These are phyloP conservation scores for Mugil cephalus DNA, from an alignment of 2,113 vertebrate species.

Conservation along the genomic window DNA sequence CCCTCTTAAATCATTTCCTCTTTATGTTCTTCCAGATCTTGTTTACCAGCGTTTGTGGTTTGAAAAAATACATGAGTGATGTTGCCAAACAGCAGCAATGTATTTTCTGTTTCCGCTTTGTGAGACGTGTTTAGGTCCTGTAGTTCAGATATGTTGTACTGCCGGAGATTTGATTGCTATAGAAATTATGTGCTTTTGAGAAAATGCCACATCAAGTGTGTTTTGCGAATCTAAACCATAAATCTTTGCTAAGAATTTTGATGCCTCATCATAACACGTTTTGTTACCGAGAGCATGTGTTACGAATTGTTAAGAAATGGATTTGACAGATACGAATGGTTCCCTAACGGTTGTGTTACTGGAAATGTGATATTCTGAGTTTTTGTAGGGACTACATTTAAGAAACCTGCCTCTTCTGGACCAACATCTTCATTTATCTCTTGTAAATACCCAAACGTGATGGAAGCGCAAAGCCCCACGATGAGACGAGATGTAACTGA, in stretches of 20 bases:
- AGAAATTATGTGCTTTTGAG: neutral
- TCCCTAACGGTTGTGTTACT: no score
- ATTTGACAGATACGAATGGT: no score
- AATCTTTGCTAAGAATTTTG: neutral
- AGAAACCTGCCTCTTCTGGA: no score
- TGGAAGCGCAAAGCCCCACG: no score
- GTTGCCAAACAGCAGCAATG: constrained; percentile 39
- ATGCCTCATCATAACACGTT: neutral
- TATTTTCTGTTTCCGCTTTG: constrained; percentile 37
- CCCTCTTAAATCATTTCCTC: constrained; percentile 58
- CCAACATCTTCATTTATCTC: no score
- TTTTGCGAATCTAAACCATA: neutral
- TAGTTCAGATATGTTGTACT: neutral
- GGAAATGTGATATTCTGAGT: no score
- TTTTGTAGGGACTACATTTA: no score
- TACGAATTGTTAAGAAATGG: no score
- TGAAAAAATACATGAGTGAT: constrained; percentile 31
- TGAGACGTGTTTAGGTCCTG: neutral
- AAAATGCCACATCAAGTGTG: neutral
- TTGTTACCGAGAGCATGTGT: neutral
- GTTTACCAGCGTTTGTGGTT: constrained; percentile 64
- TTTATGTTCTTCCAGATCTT: constrained; percentile 37
- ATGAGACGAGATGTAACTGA: no score
- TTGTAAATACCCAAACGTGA: no score
- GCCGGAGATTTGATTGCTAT: constrained; percentile 1